phyloP scores from a whole-genome alignment of 2,888 invertebrate genomes.

The Xanthostigma xanthostigma region DNA sequence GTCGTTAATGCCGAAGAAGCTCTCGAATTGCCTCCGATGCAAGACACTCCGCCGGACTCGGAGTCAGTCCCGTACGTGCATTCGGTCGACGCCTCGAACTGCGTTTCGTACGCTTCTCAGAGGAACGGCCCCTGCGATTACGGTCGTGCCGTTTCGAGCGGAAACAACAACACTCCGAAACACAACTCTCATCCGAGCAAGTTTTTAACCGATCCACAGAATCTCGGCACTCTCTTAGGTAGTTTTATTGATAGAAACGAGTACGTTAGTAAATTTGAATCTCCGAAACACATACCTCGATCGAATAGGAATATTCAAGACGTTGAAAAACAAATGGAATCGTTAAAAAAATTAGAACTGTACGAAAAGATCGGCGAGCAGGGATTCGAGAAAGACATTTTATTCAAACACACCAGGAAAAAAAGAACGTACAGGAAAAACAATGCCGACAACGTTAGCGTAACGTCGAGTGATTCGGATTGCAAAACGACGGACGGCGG shows the following conservation, averaged over 20 bases:
- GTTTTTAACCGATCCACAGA: constrained; percentile 12
- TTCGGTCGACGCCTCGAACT: no score
- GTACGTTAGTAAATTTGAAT: constrained; percentile 5
- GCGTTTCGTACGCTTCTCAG: no score
- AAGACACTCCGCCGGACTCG: no score
- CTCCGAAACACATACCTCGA: background rate
- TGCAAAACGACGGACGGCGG: constrained; percentile 12
- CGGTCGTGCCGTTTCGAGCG: background rate
- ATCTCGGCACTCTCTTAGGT: constrained; percentile 18
- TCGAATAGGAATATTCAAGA: constrained; percentile 9
- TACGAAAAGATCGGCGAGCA: constrained; percentile 57
- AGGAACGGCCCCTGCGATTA: background rate
- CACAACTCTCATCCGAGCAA: no score
- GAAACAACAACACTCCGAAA: no score
- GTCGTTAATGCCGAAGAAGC: constrained; percentile 58
- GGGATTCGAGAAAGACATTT: constrained; percentile 54
- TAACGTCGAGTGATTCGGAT: constrained; percentile 24
- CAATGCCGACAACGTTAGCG: constrained; percentile 16
- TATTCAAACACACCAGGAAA: constrained; percentile 44
- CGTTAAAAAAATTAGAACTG: constrained; percentile 38
- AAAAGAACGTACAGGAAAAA: constrained; percentile 25
- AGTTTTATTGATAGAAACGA: constrained; percentile 14
- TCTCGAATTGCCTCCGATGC: constrained; percentile 45
- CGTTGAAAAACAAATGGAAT: constrained; percentile 22
- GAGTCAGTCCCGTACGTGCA: no score